Percentiles rank a stretch among this genome's conserved stretches.
Evolutionary conservation across 2,797 vertebrate species (phyloP).

Genomic region (Amphiprion clarkii): DNA sequence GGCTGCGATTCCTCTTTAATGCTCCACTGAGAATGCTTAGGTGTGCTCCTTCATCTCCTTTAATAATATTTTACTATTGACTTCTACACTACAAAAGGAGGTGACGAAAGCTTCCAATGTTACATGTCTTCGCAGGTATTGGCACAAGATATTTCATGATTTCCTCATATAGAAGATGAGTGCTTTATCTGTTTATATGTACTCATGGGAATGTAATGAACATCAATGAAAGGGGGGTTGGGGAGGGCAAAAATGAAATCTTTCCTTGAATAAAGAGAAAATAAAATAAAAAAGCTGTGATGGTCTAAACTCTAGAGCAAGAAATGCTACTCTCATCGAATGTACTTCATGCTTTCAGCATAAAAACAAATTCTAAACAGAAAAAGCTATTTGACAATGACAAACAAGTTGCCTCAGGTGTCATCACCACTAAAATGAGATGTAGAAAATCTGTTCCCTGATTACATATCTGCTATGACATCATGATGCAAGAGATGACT

Average conservation of each 20-base stretch:
- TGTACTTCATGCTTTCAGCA: slow-evolving; percentile 10
- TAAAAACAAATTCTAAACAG: background rate
- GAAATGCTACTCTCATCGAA: background rate
- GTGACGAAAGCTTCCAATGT: slow-evolving; percentile 29
- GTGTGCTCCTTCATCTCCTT: slow-evolving; percentile 43
- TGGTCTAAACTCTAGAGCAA: slow-evolving; percentile 1
- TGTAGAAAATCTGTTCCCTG: slow-evolving; percentile 55
- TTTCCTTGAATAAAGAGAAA: background rate
- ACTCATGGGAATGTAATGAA: slow-evolving; percentile 33
- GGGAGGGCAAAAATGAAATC: slow-evolving; percentile 10
- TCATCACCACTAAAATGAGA: slow-evolving; percentile 55
- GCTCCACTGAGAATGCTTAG: slow-evolving; percentile 27
- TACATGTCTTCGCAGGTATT: slow-evolving; percentile 23
- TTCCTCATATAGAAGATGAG: slow-evolving; percentile 34
- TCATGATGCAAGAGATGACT: slow-evolving; percentile 74
- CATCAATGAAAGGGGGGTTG: slow-evolving; percentile 12
- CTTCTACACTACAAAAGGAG: slow-evolving; percentile 38
- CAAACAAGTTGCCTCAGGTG: slow-evolving; percentile 33
- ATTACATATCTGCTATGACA: slow-evolving; percentile 64
- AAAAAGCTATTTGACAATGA: background rate
- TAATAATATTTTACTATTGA: slow-evolving; percentile 41
- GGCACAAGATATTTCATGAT: slow-evolving; percentile 35
- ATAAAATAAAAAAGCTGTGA: background rate
- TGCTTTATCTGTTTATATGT: slow-evolving; percentile 49
- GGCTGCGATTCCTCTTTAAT: slow-evolving; percentile 44